phyloP scores from a whole-genome alignment of 37 sponge, comb jelly and placozoan genomes.

The Cliona cf. orientalis region DNA sequence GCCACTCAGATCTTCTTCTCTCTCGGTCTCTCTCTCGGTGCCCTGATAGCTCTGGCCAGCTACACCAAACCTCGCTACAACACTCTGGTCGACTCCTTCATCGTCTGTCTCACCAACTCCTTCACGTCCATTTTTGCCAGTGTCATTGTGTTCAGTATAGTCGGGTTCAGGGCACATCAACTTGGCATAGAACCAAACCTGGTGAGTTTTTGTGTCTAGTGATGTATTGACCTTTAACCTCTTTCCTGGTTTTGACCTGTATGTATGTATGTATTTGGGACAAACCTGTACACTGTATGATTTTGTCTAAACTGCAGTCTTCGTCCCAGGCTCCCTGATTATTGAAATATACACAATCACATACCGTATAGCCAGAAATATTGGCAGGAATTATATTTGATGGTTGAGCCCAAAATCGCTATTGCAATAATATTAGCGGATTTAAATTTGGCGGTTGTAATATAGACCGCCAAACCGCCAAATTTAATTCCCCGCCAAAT shows the following conservation, averaged over 20 bases:
- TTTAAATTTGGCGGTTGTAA: no score
- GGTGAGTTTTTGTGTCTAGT: slow-evolving; percentile 51
- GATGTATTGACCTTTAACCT: not conserved
- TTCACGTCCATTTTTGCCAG: slow-evolving; percentile 88
- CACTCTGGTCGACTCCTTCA: slow-evolving; percentile 70
- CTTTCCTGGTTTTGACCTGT: not conserved
- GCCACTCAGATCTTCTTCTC: slow-evolving; percentile 98
- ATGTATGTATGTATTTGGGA: not conserved
- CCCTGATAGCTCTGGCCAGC: slow-evolving; percentile 89
- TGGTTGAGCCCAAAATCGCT: no score
- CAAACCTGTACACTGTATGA: not conserved
- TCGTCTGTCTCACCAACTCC: slow-evolving; percentile 86
- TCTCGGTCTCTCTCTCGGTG: slow-evolving; percentile 87
- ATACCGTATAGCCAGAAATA: no score
- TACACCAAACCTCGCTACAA: slow-evolving; percentile 80
- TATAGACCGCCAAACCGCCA: no score
- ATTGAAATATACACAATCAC: no score
- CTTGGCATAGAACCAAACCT: slow-evolving; percentile 21
- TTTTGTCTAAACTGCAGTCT: no score
- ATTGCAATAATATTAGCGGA: no score
- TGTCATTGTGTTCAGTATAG: slow-evolving; percentile 88
- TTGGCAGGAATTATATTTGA: no score
- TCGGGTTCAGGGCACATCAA: slow-evolving; percentile 79
- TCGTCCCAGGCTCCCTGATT: no score
- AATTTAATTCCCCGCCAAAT: no score